Conservation (phyloP, 2,888 invertebrate genomes). For the Caenorhabditis becei region DNA sequence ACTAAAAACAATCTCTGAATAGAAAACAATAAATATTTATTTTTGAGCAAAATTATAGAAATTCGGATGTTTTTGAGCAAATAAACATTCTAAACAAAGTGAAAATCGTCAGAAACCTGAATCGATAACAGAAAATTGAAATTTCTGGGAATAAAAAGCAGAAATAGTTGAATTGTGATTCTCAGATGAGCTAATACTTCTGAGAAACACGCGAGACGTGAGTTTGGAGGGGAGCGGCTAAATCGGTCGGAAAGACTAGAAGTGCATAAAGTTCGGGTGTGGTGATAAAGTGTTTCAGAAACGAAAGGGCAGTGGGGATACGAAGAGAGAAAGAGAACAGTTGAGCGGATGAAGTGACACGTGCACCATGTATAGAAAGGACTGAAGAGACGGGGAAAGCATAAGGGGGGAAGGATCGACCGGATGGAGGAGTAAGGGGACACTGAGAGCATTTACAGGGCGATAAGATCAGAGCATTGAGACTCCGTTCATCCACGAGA, state of each 20-base stretch:
- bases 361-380: conserved; percentile 18
- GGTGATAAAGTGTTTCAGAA: conserved; percentile 3
- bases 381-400: conserved; percentile 33
- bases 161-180: conserved; percentile 42
- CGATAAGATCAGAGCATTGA: conserved; percentile 69
- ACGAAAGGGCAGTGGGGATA: conserved; percentile 14
- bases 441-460: conserved; percentile 23
- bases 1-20: too few relatives aligned
- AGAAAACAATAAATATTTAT: conserved; percentile 56
- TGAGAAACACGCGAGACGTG: conserved; percentile 34
- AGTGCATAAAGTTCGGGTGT: conserved; percentile 44
- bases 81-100: conserved; percentile 24
- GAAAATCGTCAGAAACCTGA: conserved; percentile 51
- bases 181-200: conserved; percentile 48
- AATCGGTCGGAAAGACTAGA: conserved; percentile 52
- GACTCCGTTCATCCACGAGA: conserved; percentile 77
- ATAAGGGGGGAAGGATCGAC: conserved; percentile 24
- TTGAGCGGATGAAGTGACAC: conserved; percentile 27
- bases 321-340: neutral
- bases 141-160: conserved; percentile 49
- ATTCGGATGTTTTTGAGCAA: conserved; percentile 61
- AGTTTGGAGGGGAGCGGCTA: neutral
- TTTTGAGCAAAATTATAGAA: conserved; percentile 51
- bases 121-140: conserved; percentile 52
- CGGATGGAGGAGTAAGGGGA: conserved; percentile 25